phyloP scores from a whole-genome alignment of 2,888 invertebrate species.

The Cyaniris semiargus region DNA sequence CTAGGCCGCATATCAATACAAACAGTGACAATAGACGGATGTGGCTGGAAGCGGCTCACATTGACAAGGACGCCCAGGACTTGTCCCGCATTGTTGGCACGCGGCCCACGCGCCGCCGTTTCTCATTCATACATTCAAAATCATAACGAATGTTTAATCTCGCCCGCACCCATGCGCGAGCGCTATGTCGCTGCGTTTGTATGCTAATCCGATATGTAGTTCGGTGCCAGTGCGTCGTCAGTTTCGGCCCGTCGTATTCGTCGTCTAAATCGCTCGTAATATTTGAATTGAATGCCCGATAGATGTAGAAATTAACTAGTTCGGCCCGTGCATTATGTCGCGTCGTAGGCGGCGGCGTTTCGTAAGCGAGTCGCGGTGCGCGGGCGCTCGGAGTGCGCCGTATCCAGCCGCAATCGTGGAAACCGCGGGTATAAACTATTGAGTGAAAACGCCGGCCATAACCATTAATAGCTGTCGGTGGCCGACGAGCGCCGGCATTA shows the following conservation, averaged over 20 bases:
- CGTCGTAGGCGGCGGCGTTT: conserved; percentile 70
- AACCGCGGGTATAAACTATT: conserved; percentile 64
- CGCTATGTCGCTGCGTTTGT: conserved; percentile 72
- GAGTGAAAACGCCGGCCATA: conserved; percentile 67
- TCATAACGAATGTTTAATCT: conserved; percentile 72
- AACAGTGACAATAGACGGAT: conserved; percentile 79
- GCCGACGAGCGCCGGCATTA: conserved; percentile 66
- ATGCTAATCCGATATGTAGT: conserved; percentile 68
- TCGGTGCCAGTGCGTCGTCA: conserved; percentile 75
- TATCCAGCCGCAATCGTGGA: conserved; percentile 53
- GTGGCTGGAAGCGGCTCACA: conserved; percentile 79
- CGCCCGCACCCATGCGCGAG: conserved; percentile 75
- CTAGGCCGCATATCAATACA: conserved; percentile 62
- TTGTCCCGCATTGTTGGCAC: conserved; percentile 76
- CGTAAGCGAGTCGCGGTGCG: conserved; percentile 68
- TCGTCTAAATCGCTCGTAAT: conserved; percentile 77
- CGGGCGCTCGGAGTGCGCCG: conserved; percentile 51
- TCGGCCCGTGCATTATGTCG: conserved; percentile 59
- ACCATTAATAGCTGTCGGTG: conserved; percentile 74
- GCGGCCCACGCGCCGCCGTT: conserved; percentile 67
- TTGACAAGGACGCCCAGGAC: conserved; percentile 80
- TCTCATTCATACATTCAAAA: conserved; percentile 81
- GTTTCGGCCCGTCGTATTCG: conserved; percentile 71
- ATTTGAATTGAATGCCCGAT: conserved; percentile 80
- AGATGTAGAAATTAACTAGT: conserved; percentile 77